Evolutionary conservation across 2,797 vertebrate genomes (phyloP), one percentile per base, ranked within the genome.

Genomic region (Potorous gilbertii): DNA sequence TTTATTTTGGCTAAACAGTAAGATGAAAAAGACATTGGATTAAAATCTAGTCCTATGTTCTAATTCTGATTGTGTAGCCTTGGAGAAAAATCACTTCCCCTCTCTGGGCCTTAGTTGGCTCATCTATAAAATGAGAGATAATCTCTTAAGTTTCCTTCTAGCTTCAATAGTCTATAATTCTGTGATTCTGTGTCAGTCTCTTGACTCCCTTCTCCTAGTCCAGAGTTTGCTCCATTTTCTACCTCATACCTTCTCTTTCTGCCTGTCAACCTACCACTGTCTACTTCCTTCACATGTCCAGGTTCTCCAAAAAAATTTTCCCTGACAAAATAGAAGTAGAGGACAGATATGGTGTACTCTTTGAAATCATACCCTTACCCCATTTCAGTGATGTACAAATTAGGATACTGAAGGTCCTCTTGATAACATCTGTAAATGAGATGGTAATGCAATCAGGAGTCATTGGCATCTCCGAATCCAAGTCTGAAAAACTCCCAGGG

Each of bases 261-360:
- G 31, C 87, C n/a, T 31, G 90, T 29, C 56, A 50, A 56, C 52
- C 34, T n/a, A 52, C 54, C n/a, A 6, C 16, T 95, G 40, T n/a
- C 93, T 40, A 89, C 31, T 34, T 96, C 59, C 90, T 18, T 46
- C 11, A 12, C 55, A 40, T 28, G n/a, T 74, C 74, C 14, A n/a
- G 16, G 89, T 93, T 56, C 91, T 96, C 91, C 91, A 93, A 59
- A 92, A 52, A 95, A 95, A 92, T 28, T 92, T 90, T 91, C 92
- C 56, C 1, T 18, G 94, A 81, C 90, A 56, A 94, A 89, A 34
- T 24, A 54, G 29, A 50, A 40, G 29, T 31, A 31, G 62, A 74
- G 16, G 34, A n/a, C 34, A 74, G 62, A 74, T 18, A 5, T 74
- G 5, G 34, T 18, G 16, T 40, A 34, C 31, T 66, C 59, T 34